phyloP scores from a whole-genome alignment of 2,888 invertebrate genomes.

The Buathra laborator region DNA sequence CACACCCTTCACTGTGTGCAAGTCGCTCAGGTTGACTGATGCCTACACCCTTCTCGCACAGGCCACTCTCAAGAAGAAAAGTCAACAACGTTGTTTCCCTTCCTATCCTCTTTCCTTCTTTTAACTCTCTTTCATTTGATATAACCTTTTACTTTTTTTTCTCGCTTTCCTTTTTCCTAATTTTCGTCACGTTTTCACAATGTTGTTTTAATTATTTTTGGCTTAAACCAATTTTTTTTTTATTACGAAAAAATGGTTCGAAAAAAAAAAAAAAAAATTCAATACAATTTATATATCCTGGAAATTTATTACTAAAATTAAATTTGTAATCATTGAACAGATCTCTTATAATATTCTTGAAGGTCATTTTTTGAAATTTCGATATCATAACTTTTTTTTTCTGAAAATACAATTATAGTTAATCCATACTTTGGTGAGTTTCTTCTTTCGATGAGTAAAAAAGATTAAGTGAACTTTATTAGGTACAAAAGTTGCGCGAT shows the following conservation, averaged over 20 bases:
- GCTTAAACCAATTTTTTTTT: too few relatives aligned
- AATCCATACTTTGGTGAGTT: not conserved
- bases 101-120: slow-evolving; percentile 21
- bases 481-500: not conserved
- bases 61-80: slow-evolving; percentile 42
- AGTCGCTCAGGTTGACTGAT: slow-evolving; percentile 46
- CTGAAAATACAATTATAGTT: not conserved
- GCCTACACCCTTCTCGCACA: slow-evolving; percentile 27
- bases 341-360: not conserved
- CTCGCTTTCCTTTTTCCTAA: not conserved
- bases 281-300: too few relatives aligned
- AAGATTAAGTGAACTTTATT: not conserved
- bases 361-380: not conserved
- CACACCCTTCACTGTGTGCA: slow-evolving; percentile 29
- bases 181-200: slow-evolving; percentile 15
- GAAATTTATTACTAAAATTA: not conserved
- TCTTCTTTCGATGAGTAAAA: not conserved
- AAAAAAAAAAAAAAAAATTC: too few relatives aligned
- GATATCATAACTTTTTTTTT: not conserved
- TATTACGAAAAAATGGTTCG: too few relatives aligned
- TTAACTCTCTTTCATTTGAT: slow-evolving; percentile 2
- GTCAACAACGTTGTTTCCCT: slow-evolving; percentile 31
- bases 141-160: not conserved
- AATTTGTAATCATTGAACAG: not conserved
- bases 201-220: not conserved